A percentile compares a stretch with the other conserved stretches of the same genome.
phyloP scores from a whole-genome alignment of 2,113 vertebrate species.

The Fregata magnificens region DNA sequence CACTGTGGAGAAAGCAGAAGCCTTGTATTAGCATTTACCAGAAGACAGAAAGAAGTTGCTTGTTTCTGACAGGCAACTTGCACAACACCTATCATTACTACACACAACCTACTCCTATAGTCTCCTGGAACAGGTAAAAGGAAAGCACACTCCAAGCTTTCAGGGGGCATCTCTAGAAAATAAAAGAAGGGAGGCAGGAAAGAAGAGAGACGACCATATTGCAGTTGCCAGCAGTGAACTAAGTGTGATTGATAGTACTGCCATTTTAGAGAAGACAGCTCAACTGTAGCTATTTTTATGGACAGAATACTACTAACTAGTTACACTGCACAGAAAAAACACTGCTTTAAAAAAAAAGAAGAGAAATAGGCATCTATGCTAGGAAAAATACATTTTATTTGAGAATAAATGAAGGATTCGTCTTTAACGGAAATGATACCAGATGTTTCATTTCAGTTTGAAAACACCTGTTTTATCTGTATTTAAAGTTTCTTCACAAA shows the following conservation, averaged over 20 bases:
- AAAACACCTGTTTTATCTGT: not conserved
- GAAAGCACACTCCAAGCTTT: not conserved
- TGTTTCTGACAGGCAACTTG: not conserved
- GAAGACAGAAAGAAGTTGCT: not conserved
- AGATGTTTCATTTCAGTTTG: not conserved
- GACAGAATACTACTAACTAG: not conserved
- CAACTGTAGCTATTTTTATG: not conserved
- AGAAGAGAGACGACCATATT: not conserved
- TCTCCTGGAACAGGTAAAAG: not conserved
- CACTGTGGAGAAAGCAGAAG: not conserved
- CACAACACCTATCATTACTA: not conserved
- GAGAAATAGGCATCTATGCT: not conserved
- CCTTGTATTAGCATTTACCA: not conserved
- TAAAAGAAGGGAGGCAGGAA: not conserved
- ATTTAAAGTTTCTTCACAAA: not conserved
- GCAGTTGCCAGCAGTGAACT: not conserved
- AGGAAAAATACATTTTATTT: not conserved
- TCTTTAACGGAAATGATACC: not conserved
- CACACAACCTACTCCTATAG: not conserved
- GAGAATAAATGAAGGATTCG: not conserved
- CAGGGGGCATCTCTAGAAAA: not conserved
- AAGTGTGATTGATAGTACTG: conserved; percentile 32
- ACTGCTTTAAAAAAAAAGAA: not conserved
- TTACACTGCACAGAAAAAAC: not conserved
- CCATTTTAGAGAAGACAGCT: not conserved